Conservation (phyloP, 2,113 vertebrate species). For the Hepsetus odoe region DNA sequence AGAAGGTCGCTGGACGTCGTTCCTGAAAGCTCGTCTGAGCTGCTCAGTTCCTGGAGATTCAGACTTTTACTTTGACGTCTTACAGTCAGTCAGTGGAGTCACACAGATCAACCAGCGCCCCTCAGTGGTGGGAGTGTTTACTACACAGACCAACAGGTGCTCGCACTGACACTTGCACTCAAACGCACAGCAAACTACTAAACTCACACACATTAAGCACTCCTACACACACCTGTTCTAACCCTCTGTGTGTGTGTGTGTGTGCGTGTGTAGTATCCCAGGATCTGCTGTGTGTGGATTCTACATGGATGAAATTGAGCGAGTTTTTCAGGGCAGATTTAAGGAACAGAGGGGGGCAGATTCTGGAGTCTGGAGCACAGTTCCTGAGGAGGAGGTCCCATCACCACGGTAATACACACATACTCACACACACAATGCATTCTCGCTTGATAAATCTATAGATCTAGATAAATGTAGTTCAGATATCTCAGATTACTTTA, state of each 20-base stretch:
- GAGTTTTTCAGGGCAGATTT: constrained; percentile 84
- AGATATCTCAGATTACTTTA: too few relatives aligned
- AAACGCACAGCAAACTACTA: constrained; percentile 21
- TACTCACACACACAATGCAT: background rate
- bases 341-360: constrained; percentile 84
- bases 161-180: background rate
- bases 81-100: constrained; percentile 82
- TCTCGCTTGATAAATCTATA: background rate
- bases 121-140: constrained; percentile 84
- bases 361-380: constrained; percentile 81
- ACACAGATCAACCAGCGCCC: constrained; percentile 79
- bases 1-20: constrained; percentile 92
- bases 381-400: constrained; percentile 86
- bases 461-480: background rate
- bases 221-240: background rate
- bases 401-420: constrained; percentile 75
- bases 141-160: constrained; percentile 90
- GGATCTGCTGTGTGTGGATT: constrained; percentile 91
- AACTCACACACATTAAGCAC: constrained; percentile 11
- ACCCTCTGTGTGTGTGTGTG: constrained; percentile 23
- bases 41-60: constrained; percentile 88
- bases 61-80: constrained; percentile 89
- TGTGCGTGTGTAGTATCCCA: constrained; percentile 78
- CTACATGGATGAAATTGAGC: constrained; percentile 90
- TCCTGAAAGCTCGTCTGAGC: constrained; percentile 90